Base-by-base conservation (phyloP, 2,797 vertebrate species). In the Threskiornis aethiopicus region DNA sequence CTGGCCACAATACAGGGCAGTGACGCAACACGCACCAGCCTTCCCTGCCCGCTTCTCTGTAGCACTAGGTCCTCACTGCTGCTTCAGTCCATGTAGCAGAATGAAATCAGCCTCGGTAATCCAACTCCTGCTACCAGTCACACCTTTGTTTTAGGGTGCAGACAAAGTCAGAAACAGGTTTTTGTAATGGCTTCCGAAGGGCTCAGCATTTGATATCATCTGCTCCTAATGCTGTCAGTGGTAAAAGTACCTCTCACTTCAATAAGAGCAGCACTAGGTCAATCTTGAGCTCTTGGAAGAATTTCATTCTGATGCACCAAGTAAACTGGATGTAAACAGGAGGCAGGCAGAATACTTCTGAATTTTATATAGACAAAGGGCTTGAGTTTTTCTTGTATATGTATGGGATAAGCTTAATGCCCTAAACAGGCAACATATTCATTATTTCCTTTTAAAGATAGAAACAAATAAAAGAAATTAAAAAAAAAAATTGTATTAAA, bases 101-200 rank as follows among this genome's bases (percentile, higher is more conserved):
- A 47, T 4, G 7, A 59, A 31, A 57, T 6, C 19, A 31, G n/a
- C 31, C 46, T n/a, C 1, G 0, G 6, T 22, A 46, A 35, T 6
- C 28, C 29, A 33, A 1, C 44, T 42, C 16, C 66, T 61, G 57
- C 57, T 55, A 17, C 62, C 20, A 46, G 22, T 14, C 37, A 76
- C 52, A 42, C 37, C 59, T 55, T n/a, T 54, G 19, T 37, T 58
- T 18, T 16, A 80, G 42, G 13, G 25, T n/a, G 26, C 35, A 20
- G 17, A 26, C 17, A 22, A 55, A 61, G 11, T 11, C 8, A 70
- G 19, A 62, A 77, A 44, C 1, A n/a, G 51, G 8, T 24, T 49
- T 62, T 20, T 39, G 8, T 14, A 44, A 59, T 15, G 31, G 33
- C 16, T 86, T 49, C 72, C 49, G 28, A 61, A 77, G 15, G 28